A percentile compares a stretch with the other conserved stretches of the same genome.
These are phyloP conservation scores for Silurus aristotelis DNA, from an alignment of 2,797 vertebrate genomes.

Conservation along the genomic window DNA sequence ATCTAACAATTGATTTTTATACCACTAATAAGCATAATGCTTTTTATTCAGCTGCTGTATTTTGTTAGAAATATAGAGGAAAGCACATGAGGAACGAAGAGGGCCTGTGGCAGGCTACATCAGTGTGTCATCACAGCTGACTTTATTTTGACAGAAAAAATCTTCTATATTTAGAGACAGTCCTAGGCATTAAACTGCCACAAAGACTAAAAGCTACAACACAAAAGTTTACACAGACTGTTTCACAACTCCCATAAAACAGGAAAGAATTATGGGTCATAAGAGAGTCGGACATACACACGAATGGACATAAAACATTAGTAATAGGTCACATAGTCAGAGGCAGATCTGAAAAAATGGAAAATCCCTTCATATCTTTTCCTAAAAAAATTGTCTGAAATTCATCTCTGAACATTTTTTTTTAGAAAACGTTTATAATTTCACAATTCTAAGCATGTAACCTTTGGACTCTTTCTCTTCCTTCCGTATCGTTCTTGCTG, in stretches of 20 bases:
- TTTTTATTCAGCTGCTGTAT: neutral
- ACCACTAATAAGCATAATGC: neutral
- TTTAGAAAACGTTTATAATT: neutral
- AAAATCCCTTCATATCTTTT: neutral
- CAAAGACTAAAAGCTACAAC: neutral
- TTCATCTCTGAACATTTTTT: neutral
- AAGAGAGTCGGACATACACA: neutral
- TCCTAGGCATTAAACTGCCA: neutral
- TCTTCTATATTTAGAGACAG: neutral
- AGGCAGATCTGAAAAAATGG: neutral
- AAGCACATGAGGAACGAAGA: neutral
- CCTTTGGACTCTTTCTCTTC: neutral
- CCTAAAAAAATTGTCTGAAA: neutral
- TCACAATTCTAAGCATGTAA: neutral
- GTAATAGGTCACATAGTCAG: neutral
- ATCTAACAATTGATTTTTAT: neutral
- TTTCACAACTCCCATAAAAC: neutral
- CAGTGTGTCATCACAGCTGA: neutral
- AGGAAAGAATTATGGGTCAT: neutral
- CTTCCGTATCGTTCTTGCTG: neutral
- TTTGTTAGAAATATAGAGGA: neutral
- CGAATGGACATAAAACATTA: neutral
- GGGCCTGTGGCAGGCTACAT: neutral
- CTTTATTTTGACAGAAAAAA: neutral
- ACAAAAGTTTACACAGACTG: neutral